These are phyloP conservation scores for Tachycineta bicolor DNA, from an alignment of 2,113 vertebrate genomes.

Conservation along the genomic window DNA sequence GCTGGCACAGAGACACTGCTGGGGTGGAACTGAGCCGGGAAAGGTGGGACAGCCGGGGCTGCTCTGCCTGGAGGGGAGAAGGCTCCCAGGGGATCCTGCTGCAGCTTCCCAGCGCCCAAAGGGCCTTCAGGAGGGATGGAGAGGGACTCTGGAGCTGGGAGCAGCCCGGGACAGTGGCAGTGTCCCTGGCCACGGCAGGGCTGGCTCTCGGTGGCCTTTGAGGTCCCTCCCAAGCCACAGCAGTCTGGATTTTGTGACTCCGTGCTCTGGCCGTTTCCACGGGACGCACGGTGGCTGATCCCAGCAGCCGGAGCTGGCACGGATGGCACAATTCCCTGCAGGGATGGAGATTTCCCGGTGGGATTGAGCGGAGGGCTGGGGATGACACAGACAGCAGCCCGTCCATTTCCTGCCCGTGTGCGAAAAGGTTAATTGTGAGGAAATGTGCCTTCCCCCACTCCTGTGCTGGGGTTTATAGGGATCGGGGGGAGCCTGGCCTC, in stretches of 20 bases:
- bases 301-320: not conserved
- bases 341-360: fast-evolving
- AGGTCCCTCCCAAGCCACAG: not conserved
- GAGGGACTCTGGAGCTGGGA: not conserved
- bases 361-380: not conserved
- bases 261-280: fast-evolving
- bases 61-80: too few relatives aligned
- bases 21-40: too few relatives aligned
- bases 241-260: fast-evolving
- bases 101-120: not conserved
- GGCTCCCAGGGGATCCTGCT: too few relatives aligned
- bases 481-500: not conserved
- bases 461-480: not conserved
- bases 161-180: fast-evolving
- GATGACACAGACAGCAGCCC: not conserved
- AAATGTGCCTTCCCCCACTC: not conserved
- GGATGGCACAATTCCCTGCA: not conserved
- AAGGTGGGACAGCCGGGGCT: too few relatives aligned
- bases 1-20: too few relatives aligned
- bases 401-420: not conserved
- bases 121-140: not conserved
- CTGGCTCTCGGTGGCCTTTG: too few relatives aligned
- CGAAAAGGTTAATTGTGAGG: not conserved
- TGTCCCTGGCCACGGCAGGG: not conserved
- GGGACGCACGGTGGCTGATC: not conserved